Conservation (phyloP, 2,797 vertebrate species). For the Trachurus trachurus region DNA sequence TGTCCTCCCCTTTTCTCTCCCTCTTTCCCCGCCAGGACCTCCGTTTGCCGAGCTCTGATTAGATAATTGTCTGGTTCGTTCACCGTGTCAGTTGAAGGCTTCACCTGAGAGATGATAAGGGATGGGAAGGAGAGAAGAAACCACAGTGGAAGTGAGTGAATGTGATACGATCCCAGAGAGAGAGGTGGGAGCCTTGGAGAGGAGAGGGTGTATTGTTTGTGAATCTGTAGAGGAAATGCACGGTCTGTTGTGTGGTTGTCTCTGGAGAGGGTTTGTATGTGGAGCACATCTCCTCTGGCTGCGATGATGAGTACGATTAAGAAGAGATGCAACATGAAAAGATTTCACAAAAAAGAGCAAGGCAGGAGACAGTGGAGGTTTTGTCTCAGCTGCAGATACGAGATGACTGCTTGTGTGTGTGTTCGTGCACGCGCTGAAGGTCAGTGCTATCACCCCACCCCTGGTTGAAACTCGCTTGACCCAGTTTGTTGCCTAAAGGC, state of each 20-base stretch:
- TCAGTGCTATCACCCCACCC: conserved; percentile 44
- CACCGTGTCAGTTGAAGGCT: conserved; percentile 21
- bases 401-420: conserved; percentile 40
- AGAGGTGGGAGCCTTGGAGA: conserved; percentile 8
- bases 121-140: not conserved
- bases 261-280: conserved; percentile 47
- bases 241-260: conserved; percentile 52
- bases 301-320: conserved; percentile 37
- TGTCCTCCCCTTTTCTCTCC: conserved; percentile 37
- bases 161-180: conserved; percentile 34
- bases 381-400: conserved; percentile 35
- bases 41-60: conserved; percentile 44
- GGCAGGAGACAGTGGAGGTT: conserved; percentile 23
- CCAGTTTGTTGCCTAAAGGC: conserved; percentile 64
- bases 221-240: conserved; percentile 46
- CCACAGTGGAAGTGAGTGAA: conserved; percentile 26
- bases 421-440: conserved; percentile 45
- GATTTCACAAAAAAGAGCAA: conserved; percentile 7
- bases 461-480: conserved; percentile 59
- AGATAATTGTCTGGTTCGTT: conserved; percentile 47
- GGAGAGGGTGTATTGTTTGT: conserved; percentile 16
- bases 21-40: conserved; percentile 44
- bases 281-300: conserved; percentile 35
- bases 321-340: conserved; percentile 30
- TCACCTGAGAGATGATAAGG: conserved; percentile 45